Conservation (phyloP, 2,888 invertebrate species). For the Xylota segnis region DNA sequence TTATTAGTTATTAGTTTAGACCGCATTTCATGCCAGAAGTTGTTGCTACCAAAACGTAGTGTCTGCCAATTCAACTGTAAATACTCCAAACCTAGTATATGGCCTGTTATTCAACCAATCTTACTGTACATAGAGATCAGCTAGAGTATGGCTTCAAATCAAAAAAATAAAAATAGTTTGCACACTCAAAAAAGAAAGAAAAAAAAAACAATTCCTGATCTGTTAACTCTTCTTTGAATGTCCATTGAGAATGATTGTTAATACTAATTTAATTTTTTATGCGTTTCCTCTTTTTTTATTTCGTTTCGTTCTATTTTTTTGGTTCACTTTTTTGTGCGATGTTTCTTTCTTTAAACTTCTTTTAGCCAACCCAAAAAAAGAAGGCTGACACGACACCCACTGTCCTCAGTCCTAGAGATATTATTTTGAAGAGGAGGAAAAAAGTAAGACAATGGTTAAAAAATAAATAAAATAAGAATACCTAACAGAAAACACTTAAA, state of each 20-base stretch:
- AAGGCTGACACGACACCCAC: conserved; percentile 77
- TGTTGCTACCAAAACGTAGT: neutral
- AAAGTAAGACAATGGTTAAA: conserved; percentile 77
- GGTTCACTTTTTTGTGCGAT: conserved; percentile 59
- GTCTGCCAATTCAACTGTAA: conserved; percentile 49
- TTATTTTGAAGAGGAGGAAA: conserved; percentile 80
- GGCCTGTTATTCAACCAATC: conserved; percentile 1
- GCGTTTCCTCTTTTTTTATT: conserved; percentile 25
- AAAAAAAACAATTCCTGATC: conserved; percentile 4
- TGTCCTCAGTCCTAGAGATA: conserved; percentile 79
- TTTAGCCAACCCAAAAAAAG: conserved; percentile 77
- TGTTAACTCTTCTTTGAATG: conserved; percentile 59
- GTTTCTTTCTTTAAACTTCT: conserved; percentile 71
- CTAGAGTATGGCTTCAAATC: conserved; percentile 68
- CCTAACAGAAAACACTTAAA: conserved; percentile 10
- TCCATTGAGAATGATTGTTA: conserved; percentile 61
- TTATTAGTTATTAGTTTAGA: conserved; percentile 10
- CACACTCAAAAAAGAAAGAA: conserved; percentile 55
- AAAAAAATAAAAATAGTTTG: conserved; percentile 15
- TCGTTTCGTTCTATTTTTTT: conserved; percentile 28
- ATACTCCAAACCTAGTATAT: conserved; percentile 28
- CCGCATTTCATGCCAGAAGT: conserved; percentile 23
- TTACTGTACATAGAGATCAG: conserved; percentile 37
- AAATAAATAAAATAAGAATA: conserved; percentile 8
- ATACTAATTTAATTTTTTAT: conserved; percentile 64